Evolutionary conservation across 1,140 invertebrate species (phyloP).

Genomic region (Drosophila arizonae): DNA sequence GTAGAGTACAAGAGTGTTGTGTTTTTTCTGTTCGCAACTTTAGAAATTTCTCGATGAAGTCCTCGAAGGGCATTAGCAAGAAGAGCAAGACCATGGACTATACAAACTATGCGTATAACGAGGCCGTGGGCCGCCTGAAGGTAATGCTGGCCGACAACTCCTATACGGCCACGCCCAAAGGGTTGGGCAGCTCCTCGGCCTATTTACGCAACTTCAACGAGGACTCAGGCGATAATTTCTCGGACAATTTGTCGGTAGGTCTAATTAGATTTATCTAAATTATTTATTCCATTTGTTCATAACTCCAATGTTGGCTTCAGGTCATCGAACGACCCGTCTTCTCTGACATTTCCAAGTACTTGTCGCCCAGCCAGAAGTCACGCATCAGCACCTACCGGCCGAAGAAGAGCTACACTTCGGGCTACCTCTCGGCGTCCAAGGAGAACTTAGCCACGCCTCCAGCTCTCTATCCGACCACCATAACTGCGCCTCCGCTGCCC

Average conservation of each 20-base stretch:
- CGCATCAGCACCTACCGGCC: conserved; percentile 63
- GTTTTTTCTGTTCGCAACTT: conserved; percentile 33
- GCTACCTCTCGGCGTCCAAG: conserved; percentile 65
- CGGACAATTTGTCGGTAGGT: conserved; percentile 78
- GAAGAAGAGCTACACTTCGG: conserved; percentile 55
- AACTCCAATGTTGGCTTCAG: conserved; percentile 15
- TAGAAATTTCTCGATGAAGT: conserved; percentile 80
- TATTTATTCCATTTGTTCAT: neutral
- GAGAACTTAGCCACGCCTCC: conserved; percentile 59
- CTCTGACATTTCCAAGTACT: conserved; percentile 82
- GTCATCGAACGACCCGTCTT: conserved; percentile 78
- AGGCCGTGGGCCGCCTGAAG: conserved; percentile 90
- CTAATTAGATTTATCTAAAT: neutral
- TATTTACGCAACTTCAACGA: conserved; percentile 83
- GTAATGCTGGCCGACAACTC: conserved; percentile 89
- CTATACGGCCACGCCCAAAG: conserved; percentile 85
- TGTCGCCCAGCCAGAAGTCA: conserved; percentile 79
- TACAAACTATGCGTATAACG: conserved; percentile 90
- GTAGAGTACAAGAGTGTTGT: conserved; percentile 16
- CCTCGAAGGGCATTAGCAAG: conserved; percentile 74
- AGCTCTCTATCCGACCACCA: conserved; percentile 37
- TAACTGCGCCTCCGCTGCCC: conserved; percentile 27
- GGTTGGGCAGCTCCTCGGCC: conserved; percentile 43
- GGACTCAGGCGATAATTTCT: conserved; percentile 84
- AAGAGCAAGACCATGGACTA: conserved; percentile 88